phyloP scores from a whole-genome alignment of 2,888 invertebrate genomes.

The Idaea dimidiata region DNA sequence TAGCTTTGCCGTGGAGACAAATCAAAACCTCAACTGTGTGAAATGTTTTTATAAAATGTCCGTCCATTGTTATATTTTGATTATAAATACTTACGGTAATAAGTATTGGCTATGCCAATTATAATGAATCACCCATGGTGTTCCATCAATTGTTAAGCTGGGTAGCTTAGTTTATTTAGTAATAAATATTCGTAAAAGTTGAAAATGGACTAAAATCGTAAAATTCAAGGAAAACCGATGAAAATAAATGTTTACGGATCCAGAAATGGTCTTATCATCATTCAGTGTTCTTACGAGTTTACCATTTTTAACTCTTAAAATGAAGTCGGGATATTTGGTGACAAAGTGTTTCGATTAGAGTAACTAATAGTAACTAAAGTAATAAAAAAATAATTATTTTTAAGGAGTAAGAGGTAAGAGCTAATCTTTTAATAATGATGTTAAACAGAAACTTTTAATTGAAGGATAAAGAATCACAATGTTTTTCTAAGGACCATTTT shows the following conservation, averaged over 20 bases:
- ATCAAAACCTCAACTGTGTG: too few species aligned
- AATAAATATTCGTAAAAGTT: neutral
- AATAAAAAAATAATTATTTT: too few species aligned
- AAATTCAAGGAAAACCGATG: neutral
- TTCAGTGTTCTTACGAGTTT: neutral
- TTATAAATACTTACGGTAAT: too few species aligned
- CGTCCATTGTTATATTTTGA: too few species aligned
- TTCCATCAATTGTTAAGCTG: neutral
- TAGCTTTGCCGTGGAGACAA: too few species aligned
- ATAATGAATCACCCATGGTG: neutral
- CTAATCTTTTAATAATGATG: too few species aligned
- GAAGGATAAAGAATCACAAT: too few species aligned
- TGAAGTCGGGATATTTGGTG: neutral
- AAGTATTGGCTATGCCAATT: too few species aligned
- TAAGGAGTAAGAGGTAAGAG: too few species aligned
- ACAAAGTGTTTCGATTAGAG: neutral
- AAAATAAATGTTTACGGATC: neutral
- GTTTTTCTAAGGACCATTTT: conserved; percentile 32
- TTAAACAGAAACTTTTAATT: too few species aligned
- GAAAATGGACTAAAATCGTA: neutral
- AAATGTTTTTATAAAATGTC: too few species aligned
- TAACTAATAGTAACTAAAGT: too few species aligned
- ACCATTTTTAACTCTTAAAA: neutral
- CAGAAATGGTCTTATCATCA: neutral
- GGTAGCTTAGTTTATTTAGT: neutral